Base-by-base conservation (phyloP, 2,888 invertebrate genomes). In the Arge pagana region DNA sequence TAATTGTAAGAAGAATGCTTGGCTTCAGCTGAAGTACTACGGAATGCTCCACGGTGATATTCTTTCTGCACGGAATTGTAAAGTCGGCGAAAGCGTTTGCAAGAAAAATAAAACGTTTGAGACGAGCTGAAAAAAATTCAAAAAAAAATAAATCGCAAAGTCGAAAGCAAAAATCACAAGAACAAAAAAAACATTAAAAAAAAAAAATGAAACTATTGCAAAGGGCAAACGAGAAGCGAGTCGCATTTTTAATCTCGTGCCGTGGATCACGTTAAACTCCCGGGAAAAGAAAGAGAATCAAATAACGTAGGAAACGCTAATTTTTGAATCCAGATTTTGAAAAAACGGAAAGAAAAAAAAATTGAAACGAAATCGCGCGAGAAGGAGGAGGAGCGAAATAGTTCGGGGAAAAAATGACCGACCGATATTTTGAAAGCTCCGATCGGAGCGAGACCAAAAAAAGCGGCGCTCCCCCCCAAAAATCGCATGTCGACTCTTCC, bases 291-390 rank as follows among this genome's bases (percentile, higher is more conserved):
- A 8, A 31, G 13, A 5, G 13, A 5, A 31, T 31, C 13, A 31
- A 31, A 33, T 33, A 13, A 19, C 21, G n/a, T 37, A 40, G 40
- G 11, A 26, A 26, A 40, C 15, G 16, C n/a, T n/a, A n/a, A n/a
- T n/a, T n/a, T n/a, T n/a, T n/a, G 24, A 40, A 26, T 26, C 40
- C 26, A 40, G 40, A 24, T 24, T 40, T 40, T 7, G 40, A 40
- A 40, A 16, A 24, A 26, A 13, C 40, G 15, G 10, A 26, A 24
- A 40, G 7, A 26, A 15, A 15, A 8, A 8, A 23, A 24, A 24
- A 8, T 24, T 7, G 24, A 8, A 40, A 24, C 23, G n/a, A 23
- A 24, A 40, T 10, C 8, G 5, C n/a, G n/a, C 7, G 26, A n/a
- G n/a, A 26, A 26, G 2, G 1, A n/a, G 26, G 7, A 26, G 26